phyloP scores from a whole-genome alignment of 2,888 invertebrate genomes.

The Cremastinae sp. region DNA sequence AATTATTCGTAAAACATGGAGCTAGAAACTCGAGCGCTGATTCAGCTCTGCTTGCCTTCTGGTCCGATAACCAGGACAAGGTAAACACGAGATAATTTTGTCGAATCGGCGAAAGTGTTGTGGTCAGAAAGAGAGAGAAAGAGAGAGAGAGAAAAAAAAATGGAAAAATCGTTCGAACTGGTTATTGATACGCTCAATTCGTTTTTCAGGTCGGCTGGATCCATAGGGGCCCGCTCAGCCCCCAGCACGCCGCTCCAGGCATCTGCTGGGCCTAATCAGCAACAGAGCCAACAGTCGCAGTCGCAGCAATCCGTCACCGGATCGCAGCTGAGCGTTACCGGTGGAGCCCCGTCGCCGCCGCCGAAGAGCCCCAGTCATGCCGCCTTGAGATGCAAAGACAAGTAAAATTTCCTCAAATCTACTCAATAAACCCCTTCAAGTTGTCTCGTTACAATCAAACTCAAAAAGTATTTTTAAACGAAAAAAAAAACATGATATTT shows the following conservation, averaged over 20 bases:
- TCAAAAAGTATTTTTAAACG: too few species aligned
- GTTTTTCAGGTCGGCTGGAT: conserved; percentile 82
- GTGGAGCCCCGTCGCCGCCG: conserved; percentile 68
- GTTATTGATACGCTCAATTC: conserved; percentile 13
- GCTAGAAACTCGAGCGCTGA: conserved; percentile 74
- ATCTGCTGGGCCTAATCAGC: conserved; percentile 70
- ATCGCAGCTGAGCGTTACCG: conserved; percentile 72
- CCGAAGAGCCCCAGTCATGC: conserved; percentile 79
- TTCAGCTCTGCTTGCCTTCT: conserved; percentile 72
- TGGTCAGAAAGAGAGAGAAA: conserved; percentile 10
- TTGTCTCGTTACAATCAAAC: too few species aligned
- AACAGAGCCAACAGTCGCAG: conserved; percentile 71
- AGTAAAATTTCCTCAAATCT: conserved; percentile 67
- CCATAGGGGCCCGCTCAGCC: conserved; percentile 86
- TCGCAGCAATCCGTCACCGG: conserved; percentile 70
- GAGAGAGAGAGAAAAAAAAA: not conserved
- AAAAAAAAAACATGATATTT: too few species aligned
- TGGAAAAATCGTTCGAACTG: not conserved
- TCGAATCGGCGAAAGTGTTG: not conserved
- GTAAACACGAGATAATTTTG: conserved; percentile 62
- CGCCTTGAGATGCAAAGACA: conserved; percentile 75
- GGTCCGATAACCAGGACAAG: conserved; percentile 72
- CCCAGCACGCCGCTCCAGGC: conserved; percentile 85
- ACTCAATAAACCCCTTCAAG: too few species aligned
- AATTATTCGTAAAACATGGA: conserved; percentile 67